Evolutionary conservation across 1,140 invertebrate species (phyloP).

Genomic region (Listronotus oregonensis): DNA sequence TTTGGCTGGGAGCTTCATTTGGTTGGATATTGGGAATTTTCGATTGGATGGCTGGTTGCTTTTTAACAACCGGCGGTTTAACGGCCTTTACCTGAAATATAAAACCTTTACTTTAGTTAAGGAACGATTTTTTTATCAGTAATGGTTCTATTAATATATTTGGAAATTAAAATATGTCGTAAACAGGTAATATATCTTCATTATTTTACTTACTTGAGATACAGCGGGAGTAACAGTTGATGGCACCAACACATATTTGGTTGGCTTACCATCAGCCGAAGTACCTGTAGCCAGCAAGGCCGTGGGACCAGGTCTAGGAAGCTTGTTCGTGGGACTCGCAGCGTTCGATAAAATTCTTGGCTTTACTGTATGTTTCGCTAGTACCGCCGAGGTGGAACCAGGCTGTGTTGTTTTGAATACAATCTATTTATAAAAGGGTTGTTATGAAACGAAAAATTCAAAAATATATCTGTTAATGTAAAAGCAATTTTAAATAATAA

Average conservation of each 20-base stretch:
- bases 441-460: too few relatives aligned
- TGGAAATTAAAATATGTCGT: too few relatives aligned
- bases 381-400: neutral
- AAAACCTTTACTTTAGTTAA: too few relatives aligned
- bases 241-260: slow-evolving; percentile 68
- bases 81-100: slow-evolving; percentile 22
- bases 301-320: slow-evolving; percentile 13
- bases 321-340: slow-evolving; percentile 6
- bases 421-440: slow-evolving; percentile 13
- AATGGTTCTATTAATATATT: too few relatives aligned
- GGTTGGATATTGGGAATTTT: slow-evolving; percentile 26
- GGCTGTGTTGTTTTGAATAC: slow-evolving; percentile 25
- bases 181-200: too few relatives aligned
- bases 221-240: slow-evolving; percentile 13
- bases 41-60: slow-evolving; percentile 28
- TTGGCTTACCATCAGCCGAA: slow-evolving; percentile 54
- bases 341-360: slow-evolving; percentile 13
- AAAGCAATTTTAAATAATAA: neutral
- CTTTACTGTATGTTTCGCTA: slow-evolving; percentile 3
- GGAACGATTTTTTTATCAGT: too few relatives aligned
- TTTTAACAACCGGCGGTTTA: slow-evolving; percentile 38
- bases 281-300: slow-evolving; percentile 26
- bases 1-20: slow-evolving; percentile 36
- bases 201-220: slow-evolving; percentile 16
- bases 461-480: neutral